These are phyloP conservation scores for Diorhabda elongata DNA, from an alignment of 1,140 invertebrate genomes.

Conservation along the genomic window DNA sequence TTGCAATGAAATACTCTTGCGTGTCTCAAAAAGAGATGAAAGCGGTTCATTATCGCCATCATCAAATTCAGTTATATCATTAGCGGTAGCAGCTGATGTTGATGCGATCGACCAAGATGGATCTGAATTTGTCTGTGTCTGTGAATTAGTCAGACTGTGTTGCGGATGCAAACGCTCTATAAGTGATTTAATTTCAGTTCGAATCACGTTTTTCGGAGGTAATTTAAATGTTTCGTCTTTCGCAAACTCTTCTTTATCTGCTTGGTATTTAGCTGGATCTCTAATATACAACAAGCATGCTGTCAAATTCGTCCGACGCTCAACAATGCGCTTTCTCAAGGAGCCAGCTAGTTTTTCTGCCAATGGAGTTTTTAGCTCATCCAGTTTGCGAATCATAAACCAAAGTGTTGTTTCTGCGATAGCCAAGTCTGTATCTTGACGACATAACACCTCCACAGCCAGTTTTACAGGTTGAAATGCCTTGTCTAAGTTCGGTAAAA, in stretches of 20 bases:
- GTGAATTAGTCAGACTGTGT: neutral
- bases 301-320: slow-evolving; percentile 12
- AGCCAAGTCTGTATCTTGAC: slow-evolving; percentile 9
- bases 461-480: slow-evolving; percentile 17
- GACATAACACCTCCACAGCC: slow-evolving; percentile 14
- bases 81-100: no score
- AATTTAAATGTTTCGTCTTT: slow-evolving; percentile 15
- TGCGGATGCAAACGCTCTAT: neutral
- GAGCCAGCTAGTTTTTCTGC: slow-evolving; percentile 5
- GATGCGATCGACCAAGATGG: no score
- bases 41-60: no score
- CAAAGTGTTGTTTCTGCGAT: slow-evolving; percentile 14
- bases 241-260: neutral
- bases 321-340: slow-evolving; percentile 12
- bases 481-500: slow-evolving; percentile 15
- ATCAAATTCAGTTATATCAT: no score
- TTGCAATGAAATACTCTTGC: no score
- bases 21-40: no score
- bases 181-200: no score
- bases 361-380: slow-evolving; percentile 17
- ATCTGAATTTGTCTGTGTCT: neutral
- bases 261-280: slow-evolving; percentile 8
- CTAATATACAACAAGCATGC: slow-evolving; percentile 10
- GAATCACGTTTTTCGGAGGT: neutral
- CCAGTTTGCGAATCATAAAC: slow-evolving; percentile 18